A percentile compares a stretch with the other conserved stretches of the same genome.
phyloP scores from a whole-genome alignment of 2,888 invertebrate species.

The Mythimna vitellina region DNA sequence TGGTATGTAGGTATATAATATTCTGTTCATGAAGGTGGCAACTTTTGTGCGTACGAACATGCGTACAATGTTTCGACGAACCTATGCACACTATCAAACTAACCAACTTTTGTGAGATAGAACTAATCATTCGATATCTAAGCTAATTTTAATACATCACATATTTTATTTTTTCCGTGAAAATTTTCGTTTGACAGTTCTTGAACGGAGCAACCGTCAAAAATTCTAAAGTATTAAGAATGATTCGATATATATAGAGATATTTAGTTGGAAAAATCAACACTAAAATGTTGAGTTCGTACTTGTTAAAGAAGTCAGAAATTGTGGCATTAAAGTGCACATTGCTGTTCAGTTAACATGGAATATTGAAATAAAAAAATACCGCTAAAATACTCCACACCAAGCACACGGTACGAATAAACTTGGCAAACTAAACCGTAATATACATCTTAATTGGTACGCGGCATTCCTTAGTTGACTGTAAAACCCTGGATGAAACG shows the following conservation, averaged over 20 bases:
- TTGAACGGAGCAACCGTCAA: neutral
- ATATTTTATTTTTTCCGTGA: neutral
- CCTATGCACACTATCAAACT: too few species aligned
- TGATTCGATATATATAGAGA: too few species aligned
- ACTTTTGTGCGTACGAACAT: too few species aligned
- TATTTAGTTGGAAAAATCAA: neutral
- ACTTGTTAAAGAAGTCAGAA: neutral
- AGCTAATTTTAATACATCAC: neutral
- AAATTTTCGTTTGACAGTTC: neutral
- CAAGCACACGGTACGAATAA: neutral
- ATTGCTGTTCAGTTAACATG: neutral
- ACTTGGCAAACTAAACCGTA: neutral
- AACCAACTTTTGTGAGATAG: too few species aligned
- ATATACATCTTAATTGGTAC: neutral
- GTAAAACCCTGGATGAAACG: slow-evolving; percentile 19
- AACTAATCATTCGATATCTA: neutral
- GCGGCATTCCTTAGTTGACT: slow-evolving; percentile 36
- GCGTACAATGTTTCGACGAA: too few species aligned
- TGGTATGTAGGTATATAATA: neutral
- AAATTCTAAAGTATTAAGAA: too few species aligned
- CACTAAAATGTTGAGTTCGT: neutral
- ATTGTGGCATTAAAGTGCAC: neutral
- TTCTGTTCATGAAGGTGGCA: too few species aligned
- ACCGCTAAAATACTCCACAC: neutral
- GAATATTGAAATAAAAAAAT: slow-evolving; percentile 4